Base-by-base conservation (phyloP, 2,888 invertebrate species). In the Tuta absoluta region DNA sequence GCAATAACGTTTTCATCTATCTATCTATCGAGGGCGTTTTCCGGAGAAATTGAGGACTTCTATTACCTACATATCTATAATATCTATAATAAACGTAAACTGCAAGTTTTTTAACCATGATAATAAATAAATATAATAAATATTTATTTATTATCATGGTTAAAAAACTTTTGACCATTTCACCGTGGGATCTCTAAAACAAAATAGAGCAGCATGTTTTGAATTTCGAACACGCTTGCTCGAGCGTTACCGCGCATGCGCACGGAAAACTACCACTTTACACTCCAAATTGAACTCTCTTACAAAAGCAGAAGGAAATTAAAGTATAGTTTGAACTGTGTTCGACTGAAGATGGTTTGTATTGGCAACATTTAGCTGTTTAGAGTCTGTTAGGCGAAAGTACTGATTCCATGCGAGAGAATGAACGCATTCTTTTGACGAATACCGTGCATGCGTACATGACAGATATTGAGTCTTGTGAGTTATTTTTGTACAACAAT, bases 211-310 rank as follows among this genome's bases (percentile, higher is more conserved):
- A 62, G 51, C 63, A 4, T 17, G 67, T 64, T 67, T 67, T 65
- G 67, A 59, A 72, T 71, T 68, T 64, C 60, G 71, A 71, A 66
- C 72, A 66, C 65, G 71, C 17, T 33, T 69, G 63, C 63, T 72
- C 64, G 58, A 68, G 68, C 72, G 51, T 51, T 11, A 69, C 61
- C 60, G 58, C 71, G 66, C 48, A n/a, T 23, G 65, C 66, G 67
- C 38, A 38, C 38, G 38, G 12, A 12, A 38, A 38, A 38, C n/a
- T 14, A 14, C n/a, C 8, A 41, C 41, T 41, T 14, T 41, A 14
- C 12, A 41, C 41, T 41, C n/a, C 2, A 41, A 41, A 41, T 7
- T 14, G 14, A 1, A 41, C 41, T n/a, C 5, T 41, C 11, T 41
- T 41, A 14, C 41, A 14, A 0, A 41, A 3, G 12, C 8, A 41